phyloP scores from a whole-genome alignment of 2,113 vertebrate genomes.

The Forbesichthys agassizii region DNA sequence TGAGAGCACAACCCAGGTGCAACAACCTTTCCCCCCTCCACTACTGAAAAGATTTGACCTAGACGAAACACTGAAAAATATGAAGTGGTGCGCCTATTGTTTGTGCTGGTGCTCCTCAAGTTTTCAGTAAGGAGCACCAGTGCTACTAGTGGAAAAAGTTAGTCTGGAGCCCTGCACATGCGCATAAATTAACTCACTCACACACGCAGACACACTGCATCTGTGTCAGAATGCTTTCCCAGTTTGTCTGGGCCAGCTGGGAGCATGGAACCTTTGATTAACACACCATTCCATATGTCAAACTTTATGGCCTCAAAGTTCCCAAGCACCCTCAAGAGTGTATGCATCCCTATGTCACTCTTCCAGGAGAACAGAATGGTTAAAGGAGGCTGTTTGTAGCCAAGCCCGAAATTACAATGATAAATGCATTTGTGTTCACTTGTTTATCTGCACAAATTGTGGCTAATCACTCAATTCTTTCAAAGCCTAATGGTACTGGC shows the following conservation, averaged over 20 bases:
- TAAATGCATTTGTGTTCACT: background rate
- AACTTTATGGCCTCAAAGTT: conserved; percentile 51
- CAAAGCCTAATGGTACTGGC: conserved; percentile 25
- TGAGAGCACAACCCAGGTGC: too few relatives aligned
- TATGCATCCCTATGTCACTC: background rate
- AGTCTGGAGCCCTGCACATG: background rate
- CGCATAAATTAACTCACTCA: background rate
- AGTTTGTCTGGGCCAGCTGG: conserved; percentile 60
- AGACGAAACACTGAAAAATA: too few relatives aligned
- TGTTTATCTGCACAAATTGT: background rate
- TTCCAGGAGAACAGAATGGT: background rate
- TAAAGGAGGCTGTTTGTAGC: background rate
- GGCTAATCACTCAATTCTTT: too few relatives aligned
- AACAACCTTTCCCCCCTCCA: too few relatives aligned
- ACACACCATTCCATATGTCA: conserved; percentile 65
- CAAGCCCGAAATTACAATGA: too few relatives aligned
- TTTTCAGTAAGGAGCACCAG: too few relatives aligned
- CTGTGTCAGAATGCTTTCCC: conserved; percentile 52
- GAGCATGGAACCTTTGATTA: conserved; percentile 63
- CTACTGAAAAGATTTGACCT: too few relatives aligned
- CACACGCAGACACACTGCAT: conserved; percentile 29
- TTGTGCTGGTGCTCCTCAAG: too few relatives aligned
- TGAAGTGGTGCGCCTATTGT: too few relatives aligned
- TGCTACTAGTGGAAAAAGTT: too few relatives aligned
- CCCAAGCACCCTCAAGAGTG: conserved; percentile 42